These are phyloP conservation scores for Nephila pilipes DNA, from an alignment of 1,140 invertebrate genomes.

Conservation along the genomic window DNA sequence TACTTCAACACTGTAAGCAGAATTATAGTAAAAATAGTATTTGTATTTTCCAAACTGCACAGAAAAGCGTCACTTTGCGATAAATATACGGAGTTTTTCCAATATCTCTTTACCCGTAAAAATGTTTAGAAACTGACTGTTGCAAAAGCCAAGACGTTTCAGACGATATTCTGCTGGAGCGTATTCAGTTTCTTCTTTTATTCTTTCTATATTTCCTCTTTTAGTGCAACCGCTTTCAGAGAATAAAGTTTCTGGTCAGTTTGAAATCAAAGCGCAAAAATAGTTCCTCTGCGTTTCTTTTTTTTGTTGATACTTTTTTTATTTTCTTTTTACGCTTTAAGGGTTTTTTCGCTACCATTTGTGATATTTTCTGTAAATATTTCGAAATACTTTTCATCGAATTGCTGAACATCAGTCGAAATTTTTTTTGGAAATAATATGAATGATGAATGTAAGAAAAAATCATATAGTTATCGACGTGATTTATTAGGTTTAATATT, in stretches of 20 bases:
- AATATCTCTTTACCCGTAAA: constrained; percentile 31
- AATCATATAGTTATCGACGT: neutral
- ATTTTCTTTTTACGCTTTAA: neutral
- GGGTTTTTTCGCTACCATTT: neutral
- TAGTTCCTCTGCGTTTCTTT: constrained; percentile 12
- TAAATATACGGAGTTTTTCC: neutral
- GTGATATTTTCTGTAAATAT: constrained; percentile 3
- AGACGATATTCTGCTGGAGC: constrained; percentile 14
- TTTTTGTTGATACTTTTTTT: neutral
- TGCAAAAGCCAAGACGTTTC: constrained; percentile 10
- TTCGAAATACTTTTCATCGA: constrained; percentile 1
- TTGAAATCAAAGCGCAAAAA: constrained; percentile 64
- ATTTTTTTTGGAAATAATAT: neutral
- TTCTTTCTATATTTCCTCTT: constrained; percentile 50
- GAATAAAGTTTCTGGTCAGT: constrained; percentile 72
- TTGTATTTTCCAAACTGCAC: neutral
- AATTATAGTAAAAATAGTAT: neutral
- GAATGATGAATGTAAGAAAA: constrained; percentile 2
- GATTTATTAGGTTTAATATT: neutral
- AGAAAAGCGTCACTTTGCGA: neutral
- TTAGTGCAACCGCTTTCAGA: constrained; percentile 27
- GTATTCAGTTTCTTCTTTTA: constrained; percentile 45
- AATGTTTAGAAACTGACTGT: constrained; percentile 8
- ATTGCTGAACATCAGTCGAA: neutral
- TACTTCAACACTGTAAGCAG: neutral